phyloP scores from a whole-genome alignment of 92 coral and sea anemone genomes.

The Siderastrea radians region DNA sequence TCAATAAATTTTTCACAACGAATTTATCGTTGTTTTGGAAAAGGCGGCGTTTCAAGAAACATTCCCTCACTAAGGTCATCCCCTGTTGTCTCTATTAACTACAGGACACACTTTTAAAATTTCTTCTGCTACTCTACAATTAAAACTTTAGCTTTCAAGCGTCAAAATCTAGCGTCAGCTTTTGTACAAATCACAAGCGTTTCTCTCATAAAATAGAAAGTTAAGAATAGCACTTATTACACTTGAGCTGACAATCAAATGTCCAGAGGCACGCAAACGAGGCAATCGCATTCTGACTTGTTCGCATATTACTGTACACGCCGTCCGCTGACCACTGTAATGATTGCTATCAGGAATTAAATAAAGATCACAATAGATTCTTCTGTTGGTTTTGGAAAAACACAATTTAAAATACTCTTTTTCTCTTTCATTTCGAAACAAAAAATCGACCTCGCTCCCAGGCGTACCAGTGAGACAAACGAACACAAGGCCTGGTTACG shows the following conservation, averaged over 20 bases:
- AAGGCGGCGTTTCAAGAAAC: neutral
- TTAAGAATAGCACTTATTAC: slow-evolving; percentile 14
- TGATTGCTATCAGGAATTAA: slow-evolving; percentile 19
- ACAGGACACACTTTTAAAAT: neutral
- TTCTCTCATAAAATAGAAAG: slow-evolving; percentile 42
- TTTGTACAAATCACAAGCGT: slow-evolving; percentile 41
- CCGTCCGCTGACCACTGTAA: neutral
- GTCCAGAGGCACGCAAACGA: neutral
- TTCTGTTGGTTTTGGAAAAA: slow-evolving; percentile 11
- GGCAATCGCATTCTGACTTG: neutral
- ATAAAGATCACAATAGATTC: slow-evolving; percentile 47
- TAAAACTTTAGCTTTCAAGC: neutral
- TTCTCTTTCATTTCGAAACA: neutral
- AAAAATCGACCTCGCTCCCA: slow-evolving; percentile 7
- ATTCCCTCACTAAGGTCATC: neutral
- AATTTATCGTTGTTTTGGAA: neutral
- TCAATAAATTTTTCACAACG: too few relatives aligned
- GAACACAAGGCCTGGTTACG: slow-evolving; percentile 1
- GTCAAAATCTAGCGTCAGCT: slow-evolving; percentile 19
- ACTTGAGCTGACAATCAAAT: neutral
- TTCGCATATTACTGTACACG: neutral
- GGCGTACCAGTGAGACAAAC: neutral
- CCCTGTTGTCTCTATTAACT: neutral
- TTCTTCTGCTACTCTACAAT: neutral
- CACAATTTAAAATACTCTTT: slow-evolving; percentile 29